Evolutionary conservation across 1,140 invertebrate species (phyloP).

Genomic region (Calliphora vicina): DNA sequence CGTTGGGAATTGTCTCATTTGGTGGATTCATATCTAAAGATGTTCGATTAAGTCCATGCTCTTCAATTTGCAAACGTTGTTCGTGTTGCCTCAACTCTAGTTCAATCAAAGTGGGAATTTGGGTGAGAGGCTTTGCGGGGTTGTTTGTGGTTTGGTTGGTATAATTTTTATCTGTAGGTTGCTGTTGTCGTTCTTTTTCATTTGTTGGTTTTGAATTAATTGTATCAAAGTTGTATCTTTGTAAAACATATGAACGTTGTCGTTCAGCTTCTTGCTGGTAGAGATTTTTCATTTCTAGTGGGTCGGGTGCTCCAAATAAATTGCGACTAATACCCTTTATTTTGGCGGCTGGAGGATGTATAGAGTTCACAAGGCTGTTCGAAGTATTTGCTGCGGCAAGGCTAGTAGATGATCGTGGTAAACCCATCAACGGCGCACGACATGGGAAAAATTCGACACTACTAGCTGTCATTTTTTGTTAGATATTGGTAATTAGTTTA

Average conservation of each 20-base stretch:
- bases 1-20: not conserved
- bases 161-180: not conserved
- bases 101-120: slow-evolving; percentile 3
- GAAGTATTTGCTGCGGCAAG: not conserved
- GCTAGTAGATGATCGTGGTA: not conserved
- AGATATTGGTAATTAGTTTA: too few species aligned
- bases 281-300: not conserved
- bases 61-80: not conserved
- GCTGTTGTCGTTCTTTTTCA: not conserved
- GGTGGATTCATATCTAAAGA: not conserved
- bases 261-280: slow-evolving; percentile 1
- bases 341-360: not conserved
- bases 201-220: not conserved
- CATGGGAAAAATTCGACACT: slow-evolving; percentile 16
- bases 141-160: not conserved
- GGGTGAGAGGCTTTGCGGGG: not conserved
- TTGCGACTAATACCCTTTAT: not conserved
- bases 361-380: not conserved
- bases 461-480: slow-evolving; percentile 21
- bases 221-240: slow-evolving; percentile 24
- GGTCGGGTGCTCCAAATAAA: slow-evolving; percentile 14
- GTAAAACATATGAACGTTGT: not conserved
- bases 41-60: not conserved
- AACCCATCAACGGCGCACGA: slow-evolving; percentile 8
- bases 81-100: not conserved